Conservation (phyloP, 2,888 invertebrate genomes). For the Diaperis boleti region DNA sequence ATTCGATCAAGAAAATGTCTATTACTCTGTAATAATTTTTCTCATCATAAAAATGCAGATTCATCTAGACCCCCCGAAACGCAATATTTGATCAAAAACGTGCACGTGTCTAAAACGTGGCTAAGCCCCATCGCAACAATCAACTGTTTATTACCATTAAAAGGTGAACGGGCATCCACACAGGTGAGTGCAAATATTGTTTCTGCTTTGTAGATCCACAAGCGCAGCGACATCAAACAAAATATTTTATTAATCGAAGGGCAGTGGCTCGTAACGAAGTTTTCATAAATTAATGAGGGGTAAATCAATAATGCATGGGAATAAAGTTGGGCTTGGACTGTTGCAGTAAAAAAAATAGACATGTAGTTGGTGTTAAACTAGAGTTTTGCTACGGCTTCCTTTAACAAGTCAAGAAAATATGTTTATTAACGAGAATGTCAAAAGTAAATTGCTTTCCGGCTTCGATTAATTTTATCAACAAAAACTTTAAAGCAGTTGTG, state of each 20-base stretch:
- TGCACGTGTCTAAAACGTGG: constrained; percentile 34
- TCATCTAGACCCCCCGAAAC: too few species aligned
- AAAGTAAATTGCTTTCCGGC: too few species aligned
- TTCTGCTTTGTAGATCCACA: neutral
- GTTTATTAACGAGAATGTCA: too few species aligned
- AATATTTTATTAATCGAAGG: constrained; percentile 17
- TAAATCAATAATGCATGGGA: constrained; percentile 13
- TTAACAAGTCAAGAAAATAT: too few species aligned
- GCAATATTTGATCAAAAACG: constrained; percentile 14
- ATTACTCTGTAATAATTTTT: too few species aligned
- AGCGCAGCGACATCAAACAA: constrained; percentile 12
- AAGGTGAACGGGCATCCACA: constrained; percentile 8
- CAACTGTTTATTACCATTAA: constrained; percentile 19
- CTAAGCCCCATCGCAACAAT: constrained; percentile 18
- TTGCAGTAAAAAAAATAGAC: neutral
- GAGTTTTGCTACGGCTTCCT: too few species aligned
- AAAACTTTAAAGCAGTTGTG: too few species aligned
- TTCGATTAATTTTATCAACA: too few species aligned
- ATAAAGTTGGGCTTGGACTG: neutral
- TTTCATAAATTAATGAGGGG: constrained; percentile 8
- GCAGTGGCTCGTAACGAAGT: neutral
- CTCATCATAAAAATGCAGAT: too few species aligned
- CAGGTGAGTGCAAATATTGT: constrained; percentile 22
- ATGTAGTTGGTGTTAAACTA: neutral
- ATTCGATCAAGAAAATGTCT: too few species aligned